These are phyloP conservation scores for Carcina quercana DNA, from an alignment of 2,888 invertebrate genomes.

Conservation along the genomic window DNA sequence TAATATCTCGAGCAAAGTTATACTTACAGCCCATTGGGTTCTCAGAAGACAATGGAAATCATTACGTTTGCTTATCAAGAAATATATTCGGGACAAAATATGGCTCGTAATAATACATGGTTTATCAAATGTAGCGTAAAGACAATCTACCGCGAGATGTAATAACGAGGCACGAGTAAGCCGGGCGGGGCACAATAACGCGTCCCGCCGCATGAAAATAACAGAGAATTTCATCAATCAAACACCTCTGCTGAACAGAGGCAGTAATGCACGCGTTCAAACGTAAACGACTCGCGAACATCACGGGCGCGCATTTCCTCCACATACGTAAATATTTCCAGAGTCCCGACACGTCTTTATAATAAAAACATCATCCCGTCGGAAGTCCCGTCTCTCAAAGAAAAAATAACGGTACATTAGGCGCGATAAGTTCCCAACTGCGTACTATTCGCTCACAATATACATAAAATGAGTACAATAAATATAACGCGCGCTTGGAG, in stretches of 20 bases:
- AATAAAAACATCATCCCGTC: slow-evolving; percentile 65
- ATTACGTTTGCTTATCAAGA: background rate
- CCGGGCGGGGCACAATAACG: slow-evolving; percentile 7
- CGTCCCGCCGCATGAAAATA: slow-evolving; percentile 12
- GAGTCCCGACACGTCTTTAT: slow-evolving; percentile 56
- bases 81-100: background rate
- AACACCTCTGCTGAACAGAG: slow-evolving; percentile 23
- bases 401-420: slow-evolving; percentile 54
- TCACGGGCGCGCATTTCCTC: slow-evolving; percentile 40
- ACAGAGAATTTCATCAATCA: slow-evolving; percentile 29
- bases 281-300: slow-evolving; percentile 45
- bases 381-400: slow-evolving; percentile 27
- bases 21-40: background rate
- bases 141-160: slow-evolving; percentile 3
- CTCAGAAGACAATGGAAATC: background rate
- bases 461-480: slow-evolving; percentile 49
- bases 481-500: slow-evolving; percentile 36
- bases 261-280: slow-evolving; percentile 39
- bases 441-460: slow-evolving; percentile 49
- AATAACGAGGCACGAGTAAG: slow-evolving; percentile 5
- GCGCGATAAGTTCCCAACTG: slow-evolving; percentile 59
- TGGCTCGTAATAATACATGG: background rate
- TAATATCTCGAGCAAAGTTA: slow-evolving; percentile 6
- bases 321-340: slow-evolving; percentile 55
- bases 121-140: slow-evolving; percentile 1